Evolutionary conservation across 35 echinoderm and acorn worm genomes (phyloP), one percentile per base, ranked within the genome.

Genomic region (Heliocidaris tuberculata): DNA sequence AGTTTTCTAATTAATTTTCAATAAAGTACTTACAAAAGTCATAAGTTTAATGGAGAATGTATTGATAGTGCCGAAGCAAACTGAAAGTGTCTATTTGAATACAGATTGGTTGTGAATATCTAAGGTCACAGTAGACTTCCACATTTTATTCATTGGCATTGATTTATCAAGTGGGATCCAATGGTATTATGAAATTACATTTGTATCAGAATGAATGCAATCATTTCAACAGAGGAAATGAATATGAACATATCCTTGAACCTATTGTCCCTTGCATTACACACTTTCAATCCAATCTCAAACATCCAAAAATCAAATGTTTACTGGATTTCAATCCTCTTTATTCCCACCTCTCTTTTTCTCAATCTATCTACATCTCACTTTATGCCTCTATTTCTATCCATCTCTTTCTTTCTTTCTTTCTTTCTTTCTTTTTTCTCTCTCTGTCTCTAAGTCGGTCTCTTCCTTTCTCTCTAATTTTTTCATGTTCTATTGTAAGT

Each of bases 281-380:
- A 16, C 47, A 48, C 31, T 32, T 89, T 47, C 87, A 89, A 89
- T 89, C 87, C 32, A 42, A 89, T 89, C 87, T 32, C 87, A 89
- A 89, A 89, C 87, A 89, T 48, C 31, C 47, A 13, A 48, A 89
- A 89, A 89, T 89, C 87, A 89, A 89, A 42, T 89, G 87, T 89
- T 89, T 89, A 48, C 87, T 48, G 16, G 87, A 89, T 89, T 48
- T 27, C 31, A 89, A 89, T 89, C 87, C 87, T 89, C 31, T 89
- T 89, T 89, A 32, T 47, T 89, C 32, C 87, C 87, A 48, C 32
- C 7, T 48, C 87, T 48, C 87, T 89, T n/a, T 89, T 30, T 48
- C 31, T 71, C 65, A 27, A 17, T 78, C 27, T 78, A 7, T 78
- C 27, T 78, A 19, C 21, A 7, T 7, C 65, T n/a, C 27, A 4